Evolutionary conservation across 1,140 invertebrate species (phyloP).

Genomic region (Saccostrea echinata): DNA sequence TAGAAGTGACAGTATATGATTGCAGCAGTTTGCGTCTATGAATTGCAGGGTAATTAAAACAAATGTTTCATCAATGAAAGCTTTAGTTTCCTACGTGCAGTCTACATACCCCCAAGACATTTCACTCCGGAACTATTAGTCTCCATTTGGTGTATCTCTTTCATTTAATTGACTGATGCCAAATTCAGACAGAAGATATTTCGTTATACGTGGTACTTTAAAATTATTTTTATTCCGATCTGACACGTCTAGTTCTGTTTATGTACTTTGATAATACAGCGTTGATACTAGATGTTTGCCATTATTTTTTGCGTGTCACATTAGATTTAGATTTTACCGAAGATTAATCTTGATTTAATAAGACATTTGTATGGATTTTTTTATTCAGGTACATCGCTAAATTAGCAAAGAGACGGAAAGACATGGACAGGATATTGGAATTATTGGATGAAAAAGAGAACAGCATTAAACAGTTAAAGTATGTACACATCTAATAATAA

Average conservation of each 20-base stretch:
- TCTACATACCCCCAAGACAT: slow-evolving; percentile 29
- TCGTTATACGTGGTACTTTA: not conserved
- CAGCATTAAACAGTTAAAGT: slow-evolving; percentile 49
- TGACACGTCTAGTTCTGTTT: not conserved
- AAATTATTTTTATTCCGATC: not conserved
- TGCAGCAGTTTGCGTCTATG: not conserved
- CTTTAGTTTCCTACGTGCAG: not conserved
- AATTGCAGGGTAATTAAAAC: slow-evolving; percentile 16
- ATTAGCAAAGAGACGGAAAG: slow-evolving; percentile 44
- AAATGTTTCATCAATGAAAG: slow-evolving; percentile 20
- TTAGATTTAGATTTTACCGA: not conserved
- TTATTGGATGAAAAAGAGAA: slow-evolving; percentile 52
- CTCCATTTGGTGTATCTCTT: not conserved
- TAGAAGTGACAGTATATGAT: not conserved
- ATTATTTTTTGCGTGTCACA: not conserved
- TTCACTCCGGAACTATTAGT: slow-evolving; percentile 23
- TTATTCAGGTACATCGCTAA: slow-evolving; percentile 50
- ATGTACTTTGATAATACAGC: not conserved
- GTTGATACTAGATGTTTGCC: not conserved
- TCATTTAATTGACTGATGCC: slow-evolving; percentile 4
- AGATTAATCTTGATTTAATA: not conserved
- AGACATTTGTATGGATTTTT: slow-evolving; percentile 3
- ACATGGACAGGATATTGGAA: slow-evolving; percentile 41
- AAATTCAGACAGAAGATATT: slow-evolving; percentile 9
- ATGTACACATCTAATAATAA: not conserved